Conservation (phyloP, 2,888 invertebrate species). For the Nycteola revayana region DNA sequence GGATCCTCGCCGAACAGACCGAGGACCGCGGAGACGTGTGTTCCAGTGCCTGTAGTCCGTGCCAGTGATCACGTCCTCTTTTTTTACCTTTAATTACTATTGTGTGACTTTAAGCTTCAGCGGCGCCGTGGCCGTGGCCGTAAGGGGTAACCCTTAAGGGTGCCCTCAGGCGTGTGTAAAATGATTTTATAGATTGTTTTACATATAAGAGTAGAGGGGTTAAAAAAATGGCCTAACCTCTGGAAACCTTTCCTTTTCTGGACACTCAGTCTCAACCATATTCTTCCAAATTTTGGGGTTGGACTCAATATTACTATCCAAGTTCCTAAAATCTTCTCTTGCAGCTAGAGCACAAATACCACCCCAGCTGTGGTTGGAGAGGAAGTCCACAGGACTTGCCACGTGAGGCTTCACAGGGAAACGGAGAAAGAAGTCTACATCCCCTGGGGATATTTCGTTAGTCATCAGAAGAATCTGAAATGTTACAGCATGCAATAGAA, state of each 20-base stretch:
- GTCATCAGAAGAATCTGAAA: conserved; percentile 91
- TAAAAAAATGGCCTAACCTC: conserved; percentile 83
- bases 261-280: conserved; percentile 96
- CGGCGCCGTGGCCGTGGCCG: too few species aligned
- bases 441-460: conserved; percentile 91
- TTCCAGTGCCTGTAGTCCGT: too few species aligned
- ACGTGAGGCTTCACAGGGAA: conserved; percentile 97
- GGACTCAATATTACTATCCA: conserved; percentile 97
- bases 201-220: too few species aligned
- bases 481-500: too few species aligned
- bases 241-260: conserved; percentile 97
- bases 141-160: too few species aligned
- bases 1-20: too few species aligned
- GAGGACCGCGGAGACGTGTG: too few species aligned
- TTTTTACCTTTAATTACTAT: too few species aligned
- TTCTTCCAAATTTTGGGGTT: conserved; percentile 99
- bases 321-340: conserved; percentile 95
- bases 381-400: conserved; percentile 96
- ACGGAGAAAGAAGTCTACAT: conserved; percentile 95
- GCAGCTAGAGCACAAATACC: conserved; percentile 95
- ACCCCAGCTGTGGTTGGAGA: conserved; percentile 96
- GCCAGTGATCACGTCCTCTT: too few species aligned
- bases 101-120: too few species aligned
- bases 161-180: too few species aligned
- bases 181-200: too few species aligned